These are phyloP conservation scores for Gadopsis bispinosus DNA, from an alignment of 2,797 vertebrate genomes.

Conservation along the genomic window DNA sequence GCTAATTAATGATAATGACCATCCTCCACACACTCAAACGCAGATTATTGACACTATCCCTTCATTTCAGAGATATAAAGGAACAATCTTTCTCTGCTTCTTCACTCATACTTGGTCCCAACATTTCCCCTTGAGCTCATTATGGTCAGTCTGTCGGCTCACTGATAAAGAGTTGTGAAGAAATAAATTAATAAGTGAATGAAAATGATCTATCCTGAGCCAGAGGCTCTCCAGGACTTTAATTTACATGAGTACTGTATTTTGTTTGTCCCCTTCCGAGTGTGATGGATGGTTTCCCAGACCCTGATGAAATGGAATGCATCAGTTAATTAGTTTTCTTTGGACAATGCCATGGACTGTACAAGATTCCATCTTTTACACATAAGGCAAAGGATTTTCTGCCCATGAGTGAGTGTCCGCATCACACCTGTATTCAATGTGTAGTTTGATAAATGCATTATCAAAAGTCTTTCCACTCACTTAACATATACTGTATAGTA, in stretches of 20 bases:
- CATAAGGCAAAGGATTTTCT: not conserved
- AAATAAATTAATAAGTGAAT: conserved; percentile 75
- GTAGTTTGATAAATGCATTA: not conserved
- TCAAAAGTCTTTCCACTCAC: conserved; percentile 3
- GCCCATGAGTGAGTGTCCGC: not conserved
- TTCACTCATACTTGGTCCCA: conserved; percentile 39
- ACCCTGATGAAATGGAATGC: conserved; percentile 82
- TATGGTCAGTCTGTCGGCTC: conserved; percentile 30
- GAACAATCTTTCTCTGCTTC: conserved; percentile 24
- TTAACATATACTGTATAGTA: not conserved
- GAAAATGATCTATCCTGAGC: conserved; percentile 72
- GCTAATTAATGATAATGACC: conserved; percentile 8
- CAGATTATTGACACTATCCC: conserved; percentile 15
- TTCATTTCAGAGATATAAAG: conserved; percentile 28
- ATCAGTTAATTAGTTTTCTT: conserved; percentile 86
- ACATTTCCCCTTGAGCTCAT: conserved; percentile 49
- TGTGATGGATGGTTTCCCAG: conserved; percentile 79
- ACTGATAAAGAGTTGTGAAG: conserved; percentile 61
- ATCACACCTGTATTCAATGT: not conserved
- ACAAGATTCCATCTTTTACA: conserved; percentile 30
- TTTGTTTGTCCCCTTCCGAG: conserved; percentile 75
- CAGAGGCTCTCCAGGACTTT: conserved; percentile 70
- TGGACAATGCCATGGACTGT: conserved; percentile 68
- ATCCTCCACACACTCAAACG: not conserved
- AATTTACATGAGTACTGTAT: conserved; percentile 84